Evolutionary conservation across 1,140 invertebrate genomes (phyloP).

Genomic region (Caenorhabditis briggsae): DNA sequence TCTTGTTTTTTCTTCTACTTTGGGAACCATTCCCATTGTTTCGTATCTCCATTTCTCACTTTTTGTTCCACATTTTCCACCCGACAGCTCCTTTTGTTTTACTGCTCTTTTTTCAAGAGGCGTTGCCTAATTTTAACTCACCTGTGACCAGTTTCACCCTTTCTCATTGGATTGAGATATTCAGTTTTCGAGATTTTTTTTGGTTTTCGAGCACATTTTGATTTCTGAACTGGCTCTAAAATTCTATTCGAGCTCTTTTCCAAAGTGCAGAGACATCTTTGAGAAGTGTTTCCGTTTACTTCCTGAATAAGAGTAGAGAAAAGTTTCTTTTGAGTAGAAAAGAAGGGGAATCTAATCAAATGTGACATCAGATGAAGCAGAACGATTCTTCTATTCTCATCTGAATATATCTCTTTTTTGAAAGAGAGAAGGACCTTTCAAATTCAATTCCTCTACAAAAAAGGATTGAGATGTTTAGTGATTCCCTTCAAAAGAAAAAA

Average conservation of each 20-base stretch:
- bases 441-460: conserved; percentile 17
- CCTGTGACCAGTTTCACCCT: conserved; percentile 25
- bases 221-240: conserved; percentile 3
- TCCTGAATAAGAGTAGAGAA: conserved; percentile 4
- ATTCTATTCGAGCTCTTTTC: background rate
- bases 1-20: background rate
- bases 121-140: conserved; percentile 34
- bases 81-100: conserved; percentile 37
- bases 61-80: conserved; percentile 52
- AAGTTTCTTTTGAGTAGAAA: background rate
- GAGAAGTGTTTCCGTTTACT: conserved; percentile 32
- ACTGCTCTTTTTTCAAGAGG: background rate
- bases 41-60: conserved; percentile 20
- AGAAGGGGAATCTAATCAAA: conserved; percentile 16
- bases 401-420: background rate
- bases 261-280: conserved; percentile 8
- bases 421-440: background rate
- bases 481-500: background rate
- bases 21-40: conserved; percentile 25
- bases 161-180: conserved; percentile 2
- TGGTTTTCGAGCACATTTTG: background rate
- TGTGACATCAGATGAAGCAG: background rate
- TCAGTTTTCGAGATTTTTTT: background rate
- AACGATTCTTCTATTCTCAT: background rate
- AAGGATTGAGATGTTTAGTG: background rate